Conservation (phyloP, 1,140 invertebrate genomes). For the Pogonomyrmex californicus region DNA sequence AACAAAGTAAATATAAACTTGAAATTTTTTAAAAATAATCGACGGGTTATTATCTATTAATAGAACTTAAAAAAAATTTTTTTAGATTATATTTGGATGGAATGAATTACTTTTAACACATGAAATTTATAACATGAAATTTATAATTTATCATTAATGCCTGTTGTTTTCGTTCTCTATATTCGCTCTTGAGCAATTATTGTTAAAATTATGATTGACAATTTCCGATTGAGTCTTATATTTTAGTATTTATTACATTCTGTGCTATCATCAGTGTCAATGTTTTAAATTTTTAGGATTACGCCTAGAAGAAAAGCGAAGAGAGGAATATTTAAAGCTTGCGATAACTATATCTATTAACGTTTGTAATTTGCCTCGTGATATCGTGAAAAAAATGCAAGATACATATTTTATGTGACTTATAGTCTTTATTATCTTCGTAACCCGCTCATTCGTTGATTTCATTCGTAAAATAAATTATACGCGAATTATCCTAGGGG, state of each 20-base stretch:
- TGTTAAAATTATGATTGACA: not conserved
- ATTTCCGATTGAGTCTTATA: not conserved
- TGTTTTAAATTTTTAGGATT: not conserved
- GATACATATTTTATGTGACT: not conserved
- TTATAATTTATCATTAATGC: too few species aligned
- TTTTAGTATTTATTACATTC: not conserved
- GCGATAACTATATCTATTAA: not conserved
- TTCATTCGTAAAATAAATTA: not conserved
- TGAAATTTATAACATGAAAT: too few species aligned
- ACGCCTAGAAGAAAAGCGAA: not conserved
- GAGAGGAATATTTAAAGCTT: not conserved
- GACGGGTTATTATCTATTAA: too few species aligned
- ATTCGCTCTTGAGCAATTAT: not conserved
- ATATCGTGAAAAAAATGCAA: not conserved
- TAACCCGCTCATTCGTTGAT: not conserved
- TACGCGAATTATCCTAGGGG: not conserved
- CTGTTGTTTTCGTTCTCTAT: too few species aligned
- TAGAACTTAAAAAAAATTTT: too few species aligned
- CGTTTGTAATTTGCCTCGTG: not conserved
- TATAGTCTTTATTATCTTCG: not conserved
- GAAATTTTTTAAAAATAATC: too few species aligned
- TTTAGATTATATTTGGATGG: too few species aligned
- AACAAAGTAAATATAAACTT: too few species aligned
- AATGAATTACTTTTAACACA: too few species aligned
- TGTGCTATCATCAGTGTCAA: not conserved